Conservation (phyloP, 2,113 vertebrate species). For the Saguinus imperator region DNA sequence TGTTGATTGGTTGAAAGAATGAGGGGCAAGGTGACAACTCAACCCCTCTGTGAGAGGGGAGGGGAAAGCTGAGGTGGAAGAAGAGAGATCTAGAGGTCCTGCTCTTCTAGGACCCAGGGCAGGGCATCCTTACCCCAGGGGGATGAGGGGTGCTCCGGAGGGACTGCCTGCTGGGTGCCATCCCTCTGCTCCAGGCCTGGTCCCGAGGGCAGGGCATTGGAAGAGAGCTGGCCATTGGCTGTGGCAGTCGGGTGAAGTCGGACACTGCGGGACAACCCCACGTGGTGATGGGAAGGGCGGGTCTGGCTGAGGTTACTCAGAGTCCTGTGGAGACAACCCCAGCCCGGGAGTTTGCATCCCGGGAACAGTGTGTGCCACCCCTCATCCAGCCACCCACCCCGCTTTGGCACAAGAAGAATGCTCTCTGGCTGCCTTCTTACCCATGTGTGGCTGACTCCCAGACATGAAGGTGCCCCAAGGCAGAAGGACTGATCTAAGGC, state of each 20-base stretch:
- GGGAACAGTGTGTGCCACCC: background rate
- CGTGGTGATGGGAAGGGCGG: slow-evolving; percentile 84
- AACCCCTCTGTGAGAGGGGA: background rate
- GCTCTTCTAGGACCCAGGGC: background rate
- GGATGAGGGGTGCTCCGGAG: slow-evolving; percentile 81
- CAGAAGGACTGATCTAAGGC: background rate
- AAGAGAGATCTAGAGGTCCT: background rate
- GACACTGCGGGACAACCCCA: slow-evolving; percentile 89
- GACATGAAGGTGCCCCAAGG: background rate
- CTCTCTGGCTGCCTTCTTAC: background rate
- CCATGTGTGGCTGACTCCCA: background rate
- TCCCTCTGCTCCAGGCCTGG: slow-evolving; percentile 80
- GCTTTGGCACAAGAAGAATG: background rate
- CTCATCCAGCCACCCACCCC: rapidly evolving
- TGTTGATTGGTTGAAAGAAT: background rate
- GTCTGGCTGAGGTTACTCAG: slow-evolving; percentile 88
- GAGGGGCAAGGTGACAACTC: background rate
- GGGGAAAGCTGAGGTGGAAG: background rate
- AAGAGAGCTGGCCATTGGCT: slow-evolving; percentile 87
- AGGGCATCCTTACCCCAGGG: slow-evolving; percentile 86
- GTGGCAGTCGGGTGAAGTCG: slow-evolving; percentile 89
- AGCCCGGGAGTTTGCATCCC: background rate
- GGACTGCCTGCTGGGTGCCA: slow-evolving; percentile 69
- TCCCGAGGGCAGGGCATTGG: slow-evolving; percentile 89
- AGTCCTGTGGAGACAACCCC: slow-evolving; percentile 84